A percentile compares a stretch with the other conserved stretches of the same genome.
These are phyloP conservation scores for Spea hammondii DNA, from an alignment of 2,797 vertebrate species.

Conservation along the genomic window DNA sequence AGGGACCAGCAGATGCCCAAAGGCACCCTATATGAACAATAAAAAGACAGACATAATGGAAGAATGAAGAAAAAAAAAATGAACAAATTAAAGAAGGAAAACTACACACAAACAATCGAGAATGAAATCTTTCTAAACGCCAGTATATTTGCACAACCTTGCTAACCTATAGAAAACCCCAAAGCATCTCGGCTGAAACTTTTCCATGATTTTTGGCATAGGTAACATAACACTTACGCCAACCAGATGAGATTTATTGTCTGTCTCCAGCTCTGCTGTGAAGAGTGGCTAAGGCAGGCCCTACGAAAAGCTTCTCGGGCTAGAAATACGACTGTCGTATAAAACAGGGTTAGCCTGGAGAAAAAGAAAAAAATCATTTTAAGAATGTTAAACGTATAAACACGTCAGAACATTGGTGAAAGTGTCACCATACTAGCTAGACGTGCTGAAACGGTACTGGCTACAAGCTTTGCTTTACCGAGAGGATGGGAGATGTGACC, in stretches of 20 bases:
- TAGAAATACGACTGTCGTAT: constrained; percentile 87
- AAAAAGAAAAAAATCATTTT: neutral
- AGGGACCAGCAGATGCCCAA: constrained; percentile 83
- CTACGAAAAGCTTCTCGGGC: constrained; percentile 93
- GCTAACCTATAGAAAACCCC: too few relatives aligned
- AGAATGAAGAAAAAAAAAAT: neutral
- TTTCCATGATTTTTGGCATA: too few relatives aligned
- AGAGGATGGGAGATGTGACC: too few relatives aligned
- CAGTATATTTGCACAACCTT: too few relatives aligned
- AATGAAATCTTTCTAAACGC: too few relatives aligned
- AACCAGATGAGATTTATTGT: constrained; percentile 91
- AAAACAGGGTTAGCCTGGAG: constrained; percentile 83
- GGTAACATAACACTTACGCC: constrained; percentile 69
- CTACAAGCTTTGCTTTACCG: too few relatives aligned
- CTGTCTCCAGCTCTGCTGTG: constrained; percentile 84
- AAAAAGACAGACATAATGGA: neutral
- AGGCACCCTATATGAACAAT: constrained; percentile 75
- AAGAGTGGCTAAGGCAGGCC: constrained; percentile 84
- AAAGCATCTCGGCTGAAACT: too few relatives aligned
- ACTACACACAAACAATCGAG: too few relatives aligned
- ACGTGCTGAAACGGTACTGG: too few relatives aligned
- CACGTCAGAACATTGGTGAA: too few relatives aligned
- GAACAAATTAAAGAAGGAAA: neutral
- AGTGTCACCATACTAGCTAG: too few relatives aligned
- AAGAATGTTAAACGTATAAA: too few relatives aligned